These are phyloP conservation scores for Calidris pugnax DNA, from an alignment of 2,113 vertebrate genomes.

Conservation along the genomic window DNA sequence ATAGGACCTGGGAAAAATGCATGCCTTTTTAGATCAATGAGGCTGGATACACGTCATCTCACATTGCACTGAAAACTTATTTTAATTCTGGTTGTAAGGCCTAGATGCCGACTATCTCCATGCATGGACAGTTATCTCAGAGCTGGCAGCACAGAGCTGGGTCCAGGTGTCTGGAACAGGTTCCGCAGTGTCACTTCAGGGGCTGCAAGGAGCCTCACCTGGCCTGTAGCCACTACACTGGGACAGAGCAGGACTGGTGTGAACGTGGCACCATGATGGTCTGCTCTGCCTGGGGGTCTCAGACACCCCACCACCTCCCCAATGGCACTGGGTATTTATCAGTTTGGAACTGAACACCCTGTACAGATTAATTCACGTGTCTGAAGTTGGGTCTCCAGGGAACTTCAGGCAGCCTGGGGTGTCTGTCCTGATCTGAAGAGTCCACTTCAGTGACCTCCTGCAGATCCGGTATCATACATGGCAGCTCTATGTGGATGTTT, in stretches of 20 bases:
- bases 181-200: fast-evolving
- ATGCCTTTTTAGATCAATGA: background rate
- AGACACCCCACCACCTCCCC: background rate
- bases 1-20: background rate
- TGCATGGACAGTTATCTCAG: background rate
- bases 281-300: background rate
- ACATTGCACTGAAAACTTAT: background rate
- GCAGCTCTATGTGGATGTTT: background rate
- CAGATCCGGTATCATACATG: background rate
- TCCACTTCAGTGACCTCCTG: background rate
- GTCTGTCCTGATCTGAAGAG: background rate
- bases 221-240: background rate
- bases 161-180: background rate
- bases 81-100: background rate
- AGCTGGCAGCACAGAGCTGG: no score
- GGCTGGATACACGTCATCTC: background rate
- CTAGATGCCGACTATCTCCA: background rate
- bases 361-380: background rate
- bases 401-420: background rate
- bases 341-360: background rate
- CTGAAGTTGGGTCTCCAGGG: background rate
- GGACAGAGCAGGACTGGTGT: background rate
- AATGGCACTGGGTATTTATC: background rate
- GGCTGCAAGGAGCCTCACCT: background rate
- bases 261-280: fast-evolving